These are phyloP conservation scores for Diabrotica balteata DNA, from an alignment of 2,888 invertebrate species.

Conservation along the genomic window DNA sequence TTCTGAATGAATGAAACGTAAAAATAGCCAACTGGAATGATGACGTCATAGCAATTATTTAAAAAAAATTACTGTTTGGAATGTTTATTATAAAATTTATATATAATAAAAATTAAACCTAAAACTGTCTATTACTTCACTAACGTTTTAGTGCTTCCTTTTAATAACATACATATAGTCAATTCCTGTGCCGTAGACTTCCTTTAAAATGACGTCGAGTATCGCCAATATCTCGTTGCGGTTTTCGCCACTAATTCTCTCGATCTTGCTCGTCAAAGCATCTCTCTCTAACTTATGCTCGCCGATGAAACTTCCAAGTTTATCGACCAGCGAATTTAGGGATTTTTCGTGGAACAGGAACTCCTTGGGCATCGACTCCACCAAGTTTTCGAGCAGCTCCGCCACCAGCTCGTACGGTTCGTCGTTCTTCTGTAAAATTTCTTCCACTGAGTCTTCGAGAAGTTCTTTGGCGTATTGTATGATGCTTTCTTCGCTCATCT, in stretches of 20 bases:
- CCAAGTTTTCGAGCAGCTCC: constrained; percentile 45
- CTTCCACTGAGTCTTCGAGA: constrained; percentile 48
- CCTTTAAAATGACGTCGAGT: constrained; percentile 49
- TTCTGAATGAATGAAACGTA: too few relatives aligned
- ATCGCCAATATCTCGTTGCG: constrained; percentile 45
- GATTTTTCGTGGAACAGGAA: constrained; percentile 36
- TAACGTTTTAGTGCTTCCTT: not conserved
- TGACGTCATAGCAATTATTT: too few relatives aligned
- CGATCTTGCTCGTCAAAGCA: constrained; percentile 35
- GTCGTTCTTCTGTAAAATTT: constrained; percentile 37
- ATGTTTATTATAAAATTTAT: too few relatives aligned
- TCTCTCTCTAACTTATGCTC: constrained; percentile 40
- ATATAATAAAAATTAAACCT: too few relatives aligned
- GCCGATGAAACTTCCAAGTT: constrained; percentile 38
- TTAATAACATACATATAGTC: constrained; percentile 53
- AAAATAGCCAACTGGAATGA: too few relatives aligned
- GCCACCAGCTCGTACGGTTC: constrained; percentile 47
- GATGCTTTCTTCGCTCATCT: constrained; percentile 46
- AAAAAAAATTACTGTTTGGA: too few relatives aligned
- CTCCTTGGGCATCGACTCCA: constrained; percentile 45
- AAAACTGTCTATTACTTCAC: too few relatives aligned
- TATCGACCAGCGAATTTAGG: constrained; percentile 36
- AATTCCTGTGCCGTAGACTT: constrained; percentile 51
- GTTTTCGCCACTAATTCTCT: constrained; percentile 33
- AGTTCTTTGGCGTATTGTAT: constrained; percentile 41